Conservation (phyloP, 2,888 invertebrate genomes). For the Achlya flavicornis region DNA sequence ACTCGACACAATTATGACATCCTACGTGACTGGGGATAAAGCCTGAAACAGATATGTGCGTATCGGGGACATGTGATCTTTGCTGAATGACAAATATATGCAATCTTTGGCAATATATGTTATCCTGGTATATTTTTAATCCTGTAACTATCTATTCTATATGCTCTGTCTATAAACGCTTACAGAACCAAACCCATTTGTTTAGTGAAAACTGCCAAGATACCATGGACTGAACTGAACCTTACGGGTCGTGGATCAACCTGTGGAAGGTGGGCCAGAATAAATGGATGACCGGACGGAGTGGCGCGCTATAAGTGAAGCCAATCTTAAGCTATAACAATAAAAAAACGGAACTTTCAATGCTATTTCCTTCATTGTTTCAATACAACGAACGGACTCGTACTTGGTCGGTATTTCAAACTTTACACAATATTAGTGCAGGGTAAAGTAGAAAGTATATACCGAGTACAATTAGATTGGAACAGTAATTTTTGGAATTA, state of each 20-base stretch:
- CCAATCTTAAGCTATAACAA: too few relatives aligned
- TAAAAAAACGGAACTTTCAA: too few relatives aligned
- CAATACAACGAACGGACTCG: background rate
- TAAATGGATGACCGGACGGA: too few relatives aligned
- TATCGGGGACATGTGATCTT: conserved; percentile 9
- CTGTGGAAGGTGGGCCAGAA: too few relatives aligned
- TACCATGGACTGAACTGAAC: too few relatives aligned
- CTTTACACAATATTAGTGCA: background rate
- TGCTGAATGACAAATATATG: background rate
- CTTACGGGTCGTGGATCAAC: too few relatives aligned
- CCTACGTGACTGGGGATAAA: conserved; percentile 31
- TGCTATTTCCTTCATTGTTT: too few relatives aligned
- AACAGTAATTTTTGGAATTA: conserved; percentile 33
- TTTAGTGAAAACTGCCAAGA: too few relatives aligned
- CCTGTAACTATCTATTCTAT: background rate
- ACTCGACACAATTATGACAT: conserved; percentile 43
- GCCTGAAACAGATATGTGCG: conserved; percentile 7
- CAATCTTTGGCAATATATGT: background rate
- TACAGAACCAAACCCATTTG: too few relatives aligned
- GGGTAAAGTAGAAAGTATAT: conserved; percentile 6
- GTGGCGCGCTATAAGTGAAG: too few relatives aligned
- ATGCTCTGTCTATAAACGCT: too few relatives aligned
- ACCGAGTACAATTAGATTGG: conserved; percentile 15
- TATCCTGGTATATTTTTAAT: conserved; percentile 6
- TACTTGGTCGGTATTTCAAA: background rate